Percentiles rank a stretch among this genome's conserved stretches.
Conservation (phyloP, 2,888 invertebrate species). For the Lycaena phlaeas region DNA sequence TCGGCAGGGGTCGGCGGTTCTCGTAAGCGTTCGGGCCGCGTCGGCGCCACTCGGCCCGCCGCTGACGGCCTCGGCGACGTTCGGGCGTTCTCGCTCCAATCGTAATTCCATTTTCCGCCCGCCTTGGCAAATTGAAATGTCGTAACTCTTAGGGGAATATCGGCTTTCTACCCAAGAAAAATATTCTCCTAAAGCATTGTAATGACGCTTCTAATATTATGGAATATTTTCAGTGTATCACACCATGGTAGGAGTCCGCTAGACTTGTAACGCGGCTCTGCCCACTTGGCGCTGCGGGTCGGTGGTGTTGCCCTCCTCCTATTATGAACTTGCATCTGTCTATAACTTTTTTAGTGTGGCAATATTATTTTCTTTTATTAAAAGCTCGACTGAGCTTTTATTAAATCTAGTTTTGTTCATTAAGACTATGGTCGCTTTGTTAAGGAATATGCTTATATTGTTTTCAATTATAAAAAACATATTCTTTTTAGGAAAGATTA, state of each 20-base stretch:
- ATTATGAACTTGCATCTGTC: conserved; percentile 22
- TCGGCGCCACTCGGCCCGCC: conserved; percentile 37
- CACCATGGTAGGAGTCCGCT: conserved; percentile 35
- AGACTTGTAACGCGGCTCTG: too few species aligned
- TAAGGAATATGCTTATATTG: too few species aligned
- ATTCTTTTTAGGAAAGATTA: too few species aligned
- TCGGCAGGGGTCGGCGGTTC: conserved; percentile 45
- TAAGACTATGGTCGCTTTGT: not conserved
- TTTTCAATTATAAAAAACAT: too few species aligned
- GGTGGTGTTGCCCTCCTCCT: conserved; percentile 30
- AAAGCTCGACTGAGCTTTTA: not conserved
- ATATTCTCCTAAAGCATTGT: conserved; percentile 71
- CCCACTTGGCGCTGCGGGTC: too few species aligned
- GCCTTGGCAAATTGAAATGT: conserved; percentile 75
- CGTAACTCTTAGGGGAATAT: conserved; percentile 74
- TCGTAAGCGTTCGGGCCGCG: conserved; percentile 34
- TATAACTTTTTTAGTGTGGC: conserved; percentile 5
- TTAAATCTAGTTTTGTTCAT: not conserved
- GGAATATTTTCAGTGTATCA: conserved; percentile 67
- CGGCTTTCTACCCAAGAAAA: conserved; percentile 72
- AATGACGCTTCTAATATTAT: conserved; percentile 62
- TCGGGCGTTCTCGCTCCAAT: conserved; percentile 65
- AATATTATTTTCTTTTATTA: conserved; percentile 9
- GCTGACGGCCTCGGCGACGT: conserved; percentile 42
- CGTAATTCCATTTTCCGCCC: conserved; percentile 75